Evolutionary conservation across 2,888 invertebrate species (phyloP).

Genomic region (Drosophila kokeensis): DNA sequence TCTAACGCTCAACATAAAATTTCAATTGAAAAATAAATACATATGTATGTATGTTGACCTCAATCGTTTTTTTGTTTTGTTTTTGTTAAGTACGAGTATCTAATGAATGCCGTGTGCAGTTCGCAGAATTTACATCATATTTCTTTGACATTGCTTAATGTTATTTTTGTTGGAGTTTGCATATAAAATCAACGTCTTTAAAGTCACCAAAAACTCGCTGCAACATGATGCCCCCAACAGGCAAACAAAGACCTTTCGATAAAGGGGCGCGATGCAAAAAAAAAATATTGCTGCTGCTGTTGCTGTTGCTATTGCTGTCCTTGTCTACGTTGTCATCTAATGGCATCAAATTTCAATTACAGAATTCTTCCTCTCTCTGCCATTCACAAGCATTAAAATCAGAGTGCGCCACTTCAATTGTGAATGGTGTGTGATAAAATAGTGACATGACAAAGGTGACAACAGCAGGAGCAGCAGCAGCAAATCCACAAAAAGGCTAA

Average conservation of each 20-base stretch:
- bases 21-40: slow-evolving; percentile 38
- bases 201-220: slow-evolving; percentile 60
- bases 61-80: slow-evolving; percentile 38
- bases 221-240: slow-evolving; percentile 60
- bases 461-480: slow-evolving; percentile 33
- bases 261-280: slow-evolving; percentile 49
- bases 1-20: slow-evolving; percentile 42
- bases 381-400: slow-evolving; percentile 54
- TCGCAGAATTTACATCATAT: slow-evolving; percentile 71
- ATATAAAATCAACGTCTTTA: slow-evolving; percentile 51
- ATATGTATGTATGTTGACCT: slow-evolving; percentile 52
- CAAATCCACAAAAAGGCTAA: slow-evolving; percentile 77
- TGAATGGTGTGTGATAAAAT: slow-evolving; percentile 60
- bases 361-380: slow-evolving; percentile 69
- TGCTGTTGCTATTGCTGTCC: slow-evolving; percentile 33
- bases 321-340: slow-evolving; percentile 70
- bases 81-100: slow-evolving; percentile 38
- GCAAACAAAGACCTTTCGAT: slow-evolving; percentile 30
- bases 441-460: slow-evolving; percentile 78
- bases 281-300: slow-evolving; percentile 32
- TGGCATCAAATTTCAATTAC: slow-evolving; percentile 83
- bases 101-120: slow-evolving; percentile 67
- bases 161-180: slow-evolving; percentile 46
- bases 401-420: slow-evolving; percentile 56
- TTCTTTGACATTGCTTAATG: slow-evolving; percentile 69